Percentiles rank a stretch among this genome's conserved stretches.
Conservation (phyloP, 1,140 invertebrate genomes). For the Mesaphorura yosii region DNA sequence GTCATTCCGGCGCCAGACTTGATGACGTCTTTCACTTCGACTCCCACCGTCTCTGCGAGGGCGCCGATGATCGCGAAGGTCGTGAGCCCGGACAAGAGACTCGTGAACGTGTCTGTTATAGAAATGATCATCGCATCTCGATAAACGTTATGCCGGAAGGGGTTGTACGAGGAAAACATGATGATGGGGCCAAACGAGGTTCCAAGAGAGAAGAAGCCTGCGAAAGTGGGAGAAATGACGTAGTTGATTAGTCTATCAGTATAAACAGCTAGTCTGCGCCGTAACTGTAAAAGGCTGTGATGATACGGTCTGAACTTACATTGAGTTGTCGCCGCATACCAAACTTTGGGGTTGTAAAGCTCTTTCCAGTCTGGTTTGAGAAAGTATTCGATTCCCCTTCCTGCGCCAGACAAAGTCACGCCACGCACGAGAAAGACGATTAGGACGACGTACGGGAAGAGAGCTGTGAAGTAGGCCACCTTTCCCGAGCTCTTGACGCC, state of each 20-base stretch:
- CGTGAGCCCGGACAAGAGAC: conserved; percentile 35
- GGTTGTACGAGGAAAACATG: conserved; percentile 7
- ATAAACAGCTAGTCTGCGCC: too few relatives aligned
- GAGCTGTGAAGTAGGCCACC: conserved; percentile 36
- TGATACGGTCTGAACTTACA: conserved; percentile 28
- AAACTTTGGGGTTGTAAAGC: conserved; percentile 47
- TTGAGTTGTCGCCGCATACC: conserved; percentile 36
- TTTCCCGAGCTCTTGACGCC: conserved; percentile 68
- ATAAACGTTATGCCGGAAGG: not conserved
- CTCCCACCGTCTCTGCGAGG: conserved; percentile 32
- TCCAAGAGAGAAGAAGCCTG: conserved; percentile 10
- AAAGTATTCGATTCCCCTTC: conserved; percentile 51
- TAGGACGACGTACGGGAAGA: conserved; percentile 44
- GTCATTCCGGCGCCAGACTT: conserved; percentile 31
- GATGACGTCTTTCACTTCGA: conserved; percentile 29
- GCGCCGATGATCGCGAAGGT: conserved; percentile 40
- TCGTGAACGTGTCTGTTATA: conserved; percentile 24
- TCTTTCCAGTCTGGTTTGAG: conserved; percentile 55
- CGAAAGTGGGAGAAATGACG: not conserved
- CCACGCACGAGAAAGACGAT: conserved; percentile 40
- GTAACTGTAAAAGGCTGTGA: too few relatives aligned
- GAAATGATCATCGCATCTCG: conserved; percentile 42
- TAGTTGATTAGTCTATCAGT: not conserved
- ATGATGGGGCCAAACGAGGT: conserved; percentile 6
- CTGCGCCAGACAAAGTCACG: conserved; percentile 37